Percentiles rank a stretch among this genome's conserved stretches.
These are phyloP conservation scores for Calyptomena viridis DNA, from an alignment of 2,113 vertebrate genomes.

Conservation along the genomic window DNA sequence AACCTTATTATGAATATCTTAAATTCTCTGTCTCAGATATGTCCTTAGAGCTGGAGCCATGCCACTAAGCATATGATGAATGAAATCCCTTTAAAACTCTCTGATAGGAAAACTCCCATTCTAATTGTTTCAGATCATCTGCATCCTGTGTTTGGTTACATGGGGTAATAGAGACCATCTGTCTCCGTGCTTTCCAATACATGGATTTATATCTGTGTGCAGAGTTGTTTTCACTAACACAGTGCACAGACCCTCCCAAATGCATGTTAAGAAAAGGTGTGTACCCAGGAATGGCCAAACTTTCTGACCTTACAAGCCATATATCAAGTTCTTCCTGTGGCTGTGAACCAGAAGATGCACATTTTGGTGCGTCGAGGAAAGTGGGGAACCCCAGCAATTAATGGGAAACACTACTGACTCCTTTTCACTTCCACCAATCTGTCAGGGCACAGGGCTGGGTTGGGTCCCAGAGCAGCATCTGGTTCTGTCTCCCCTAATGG, in stretches of 20 bases:
- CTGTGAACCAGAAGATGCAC: not conserved
- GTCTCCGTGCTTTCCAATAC: not conserved
- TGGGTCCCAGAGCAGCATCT: not conserved
- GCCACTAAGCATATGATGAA: not conserved
- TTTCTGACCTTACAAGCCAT: not conserved
- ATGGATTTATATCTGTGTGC: not conserved
- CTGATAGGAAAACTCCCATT: not conserved
- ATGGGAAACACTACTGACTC: not conserved
- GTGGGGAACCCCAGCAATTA: not conserved
- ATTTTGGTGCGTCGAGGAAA: not conserved
- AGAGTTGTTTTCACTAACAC: not conserved
- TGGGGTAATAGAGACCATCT: not conserved
- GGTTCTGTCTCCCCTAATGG: not conserved
- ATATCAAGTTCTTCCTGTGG: fast-evolving
- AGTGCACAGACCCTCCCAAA: not conserved
- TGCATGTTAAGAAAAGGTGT: not conserved
- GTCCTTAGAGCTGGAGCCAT: not conserved
- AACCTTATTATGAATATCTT: not conserved
- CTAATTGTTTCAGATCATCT: slow-evolving; percentile 1
- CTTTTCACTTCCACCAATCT: not conserved
- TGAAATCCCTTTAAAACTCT: not conserved
- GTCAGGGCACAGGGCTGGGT: fast-evolving
- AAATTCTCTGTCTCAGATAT: not conserved
- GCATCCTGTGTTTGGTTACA: not conserved
- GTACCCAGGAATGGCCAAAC: not conserved